phyloP scores from a whole-genome alignment of 2,113 vertebrate genomes.

The Engystomops pustulosus region DNA sequence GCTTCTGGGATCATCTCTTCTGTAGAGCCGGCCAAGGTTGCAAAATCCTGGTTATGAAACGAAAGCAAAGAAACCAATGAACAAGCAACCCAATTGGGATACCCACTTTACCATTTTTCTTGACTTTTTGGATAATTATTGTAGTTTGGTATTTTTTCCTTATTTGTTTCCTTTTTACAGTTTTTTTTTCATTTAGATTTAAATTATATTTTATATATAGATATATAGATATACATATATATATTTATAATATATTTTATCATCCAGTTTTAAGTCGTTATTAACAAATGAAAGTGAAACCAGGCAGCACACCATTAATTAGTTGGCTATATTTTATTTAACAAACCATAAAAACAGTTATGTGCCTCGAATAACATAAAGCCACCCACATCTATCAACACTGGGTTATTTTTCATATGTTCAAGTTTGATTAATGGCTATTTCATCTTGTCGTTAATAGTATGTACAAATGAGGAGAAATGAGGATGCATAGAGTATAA shows the following conservation, averaged over 20 bases:
- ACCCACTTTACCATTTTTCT: too few species aligned
- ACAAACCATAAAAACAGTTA: neutral
- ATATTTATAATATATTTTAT: neutral
- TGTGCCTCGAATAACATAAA: neutral
- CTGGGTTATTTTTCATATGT: neutral
- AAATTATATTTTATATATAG: too few species aligned
- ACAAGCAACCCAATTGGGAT: too few species aligned
- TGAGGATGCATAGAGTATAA: neutral
- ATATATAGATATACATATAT: too few species aligned
- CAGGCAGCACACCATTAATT: neutral
- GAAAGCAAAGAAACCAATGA: too few species aligned
- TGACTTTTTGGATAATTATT: too few species aligned
- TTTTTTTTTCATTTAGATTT: neutral
- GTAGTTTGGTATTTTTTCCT: neutral
- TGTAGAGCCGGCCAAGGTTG: too few species aligned
- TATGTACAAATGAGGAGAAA: conserved; percentile 21
- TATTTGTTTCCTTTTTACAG: neutral
- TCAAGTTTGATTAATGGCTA: neutral
- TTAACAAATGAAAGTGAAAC: neutral
- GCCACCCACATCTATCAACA: neutral
- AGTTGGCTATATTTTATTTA: neutral
- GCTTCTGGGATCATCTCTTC: too few species aligned
- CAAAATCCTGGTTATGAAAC: too few species aligned
- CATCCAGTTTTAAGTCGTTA: neutral
- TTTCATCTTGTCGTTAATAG: neutral